Conservation (phyloP, 2,888 invertebrate species). For the Pristionchus fissidentatus region DNA sequence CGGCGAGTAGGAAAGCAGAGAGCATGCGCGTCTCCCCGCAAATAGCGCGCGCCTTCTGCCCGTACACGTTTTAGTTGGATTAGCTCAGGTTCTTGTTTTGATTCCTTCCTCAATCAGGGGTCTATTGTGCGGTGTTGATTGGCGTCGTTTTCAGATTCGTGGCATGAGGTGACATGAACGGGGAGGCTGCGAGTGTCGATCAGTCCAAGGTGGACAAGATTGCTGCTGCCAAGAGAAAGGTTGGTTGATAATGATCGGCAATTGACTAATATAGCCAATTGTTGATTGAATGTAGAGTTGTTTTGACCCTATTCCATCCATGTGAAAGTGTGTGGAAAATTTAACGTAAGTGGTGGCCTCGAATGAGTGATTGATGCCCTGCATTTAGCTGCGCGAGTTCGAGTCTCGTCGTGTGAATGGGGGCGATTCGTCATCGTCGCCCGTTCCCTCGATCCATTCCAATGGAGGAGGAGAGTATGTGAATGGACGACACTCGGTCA, state of each 20-base stretch:
- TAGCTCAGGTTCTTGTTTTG: background rate
- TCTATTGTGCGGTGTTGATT: background rate
- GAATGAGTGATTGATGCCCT: background rate
- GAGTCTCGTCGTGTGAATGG: conserved; percentile 53
- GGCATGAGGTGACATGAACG: conserved; percentile 44
- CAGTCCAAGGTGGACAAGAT: conserved; percentile 59
- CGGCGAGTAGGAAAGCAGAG: background rate
- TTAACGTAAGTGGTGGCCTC: background rate
- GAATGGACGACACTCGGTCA: conserved; percentile 36
- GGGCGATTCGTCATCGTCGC: conserved; percentile 47
- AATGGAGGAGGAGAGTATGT: conserved; percentile 9
- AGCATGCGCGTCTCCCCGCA: background rate
- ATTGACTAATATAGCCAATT: background rate
- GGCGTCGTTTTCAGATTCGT: background rate
- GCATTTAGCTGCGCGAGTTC: conserved; percentile 62
- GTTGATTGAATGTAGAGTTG: background rate
- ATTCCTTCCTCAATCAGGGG: background rate
- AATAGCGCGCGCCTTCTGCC: background rate
- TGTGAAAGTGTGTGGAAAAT: no score
- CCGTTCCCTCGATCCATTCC: conserved; percentile 37
- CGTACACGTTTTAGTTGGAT: conserved; percentile 26
- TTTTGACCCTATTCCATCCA: background rate
- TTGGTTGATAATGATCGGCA: background rate
- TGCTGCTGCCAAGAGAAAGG: conserved; percentile 63
- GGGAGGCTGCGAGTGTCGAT: conserved; percentile 23